Conservation (phyloP, 2,888 invertebrate genomes). For the Tuberolachnus salignus region DNA sequence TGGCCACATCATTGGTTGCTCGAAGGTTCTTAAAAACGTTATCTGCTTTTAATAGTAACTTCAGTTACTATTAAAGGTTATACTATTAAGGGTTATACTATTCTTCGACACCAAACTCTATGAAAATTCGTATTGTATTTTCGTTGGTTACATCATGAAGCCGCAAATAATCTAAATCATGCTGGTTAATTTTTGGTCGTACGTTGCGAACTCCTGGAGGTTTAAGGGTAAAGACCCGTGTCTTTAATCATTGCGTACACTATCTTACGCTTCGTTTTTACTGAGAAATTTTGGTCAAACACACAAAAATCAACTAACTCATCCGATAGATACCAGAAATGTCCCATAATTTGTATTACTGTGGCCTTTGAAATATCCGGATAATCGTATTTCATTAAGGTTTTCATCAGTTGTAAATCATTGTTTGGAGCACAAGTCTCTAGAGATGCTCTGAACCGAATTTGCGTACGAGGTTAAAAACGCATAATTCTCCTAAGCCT, state of each 20-base stretch:
- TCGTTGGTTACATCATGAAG: background rate
- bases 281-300: constrained; percentile 26
- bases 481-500: constrained; percentile 34
- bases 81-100: no score
- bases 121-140: no score
- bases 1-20: no score
- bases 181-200: background rate
- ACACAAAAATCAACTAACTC: constrained; percentile 13
- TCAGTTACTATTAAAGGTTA: no score
- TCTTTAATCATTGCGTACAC: background rate
- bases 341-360: background rate
- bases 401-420: background rate
- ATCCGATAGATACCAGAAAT: constrained; percentile 16
- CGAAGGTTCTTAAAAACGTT: no score
- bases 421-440: background rate
- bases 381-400: constrained; percentile 3
- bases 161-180: background rate
- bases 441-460: constrained; percentile 17
- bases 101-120: no score
- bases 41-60: no score
- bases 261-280: background rate
- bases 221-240: no score
- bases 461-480: constrained; percentile 28
- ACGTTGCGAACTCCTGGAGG: background rate
- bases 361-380: background rate